Evolutionary conservation across 2,113 vertebrate species (phyloP), one percentile per base, ranked within the genome.

Genomic region (Corythornis vintsioides): DNA sequence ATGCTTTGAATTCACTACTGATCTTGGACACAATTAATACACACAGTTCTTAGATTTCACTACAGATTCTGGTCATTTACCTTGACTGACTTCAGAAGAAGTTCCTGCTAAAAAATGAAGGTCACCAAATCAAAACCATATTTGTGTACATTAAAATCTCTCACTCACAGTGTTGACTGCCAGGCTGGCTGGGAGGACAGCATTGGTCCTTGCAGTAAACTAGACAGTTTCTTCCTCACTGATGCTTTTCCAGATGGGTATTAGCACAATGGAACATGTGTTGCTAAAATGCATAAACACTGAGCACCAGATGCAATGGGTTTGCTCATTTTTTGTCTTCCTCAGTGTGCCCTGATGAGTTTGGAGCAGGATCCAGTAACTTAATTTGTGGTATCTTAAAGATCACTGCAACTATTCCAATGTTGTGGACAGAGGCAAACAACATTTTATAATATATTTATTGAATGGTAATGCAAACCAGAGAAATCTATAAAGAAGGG

Each of bases 401-500:
- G 69, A 90, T 72, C 74, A 81, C 40, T 86, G 42, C 61, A 91
- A 79, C 43, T 75, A 60, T 26, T 82, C 61, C 79, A 88, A 93
- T 92, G 31, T 29, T 64, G 73, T 31, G 33, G 73, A 88, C 59
- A 79, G 71, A 72, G 59, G 66, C 45, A 90, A 84, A 73, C 63
- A 86, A 57, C 29, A 22, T 90, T 89, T 84, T 83, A 38, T 64
- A 80, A 76, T 70, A 17, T 38, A 94, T 90, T 87, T 89, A 88
- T 77, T 88, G 88, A 84, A 90, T 33, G 45, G 38, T 94, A 93
- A 95, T 90, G 45, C 65, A 87, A 94, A 86, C 77, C 88, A 89
- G 76, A 91, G 50, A 86, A 86, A 80, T 82, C 48, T 63, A 35
- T 90, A 73, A 75, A 86, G 57, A 48, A 78, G 38, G 59, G 50